Evolutionary conservation across 1,140 invertebrate species (phyloP), one percentile per base, ranked within the genome.

Genomic region (Platorchestia sp.): DNA sequence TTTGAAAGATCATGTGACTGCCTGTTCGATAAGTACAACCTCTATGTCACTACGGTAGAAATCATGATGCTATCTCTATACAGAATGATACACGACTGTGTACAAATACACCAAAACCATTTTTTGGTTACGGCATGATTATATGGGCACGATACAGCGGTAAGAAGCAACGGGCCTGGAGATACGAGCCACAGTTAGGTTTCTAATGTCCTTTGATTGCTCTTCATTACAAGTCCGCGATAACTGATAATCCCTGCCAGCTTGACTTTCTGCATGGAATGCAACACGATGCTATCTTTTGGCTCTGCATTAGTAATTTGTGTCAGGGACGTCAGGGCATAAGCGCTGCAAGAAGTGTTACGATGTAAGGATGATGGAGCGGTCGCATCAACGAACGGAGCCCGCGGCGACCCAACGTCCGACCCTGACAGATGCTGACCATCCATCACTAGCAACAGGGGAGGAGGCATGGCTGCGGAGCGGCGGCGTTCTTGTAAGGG

Each of bases 351-450:
- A 44, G 91, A 47, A 93, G 91, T 93, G 45, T 45, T 93, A 44
- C 45, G 45, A 93, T 93, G 91, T 93, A 93, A 93, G 91, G 91
- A 93, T 45, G 91, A 93, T 93, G 91, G 91, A 93, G 91, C 45
- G 87, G 87, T 42, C 87, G 41, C n/a, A 89, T 5, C 41, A 89
- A 89, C 87, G 87, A 89, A 45, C 45, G 45, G 36, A 10, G 91
- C 91, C 36, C 45, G 10, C 44, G 44, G 91, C 91, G 45, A 45
- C 45, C 41, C 91, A 47, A 0, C 40, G 91, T 93, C 91, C 41
- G 45, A 47, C 91, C 40, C 91, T 93, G 43, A 45, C 91, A 47
- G 43, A 93, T 93, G 91, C 91, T 36, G 45, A 40, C 44, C 43
- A 93, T 93, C 91, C 91, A 93, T 93, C 91, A 93, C 45, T 10